Evolutionary conservation across 2,888 invertebrate species (phyloP), one percentile per base, ranked within the genome.

Genomic region (Neoscelio sp.): DNA sequence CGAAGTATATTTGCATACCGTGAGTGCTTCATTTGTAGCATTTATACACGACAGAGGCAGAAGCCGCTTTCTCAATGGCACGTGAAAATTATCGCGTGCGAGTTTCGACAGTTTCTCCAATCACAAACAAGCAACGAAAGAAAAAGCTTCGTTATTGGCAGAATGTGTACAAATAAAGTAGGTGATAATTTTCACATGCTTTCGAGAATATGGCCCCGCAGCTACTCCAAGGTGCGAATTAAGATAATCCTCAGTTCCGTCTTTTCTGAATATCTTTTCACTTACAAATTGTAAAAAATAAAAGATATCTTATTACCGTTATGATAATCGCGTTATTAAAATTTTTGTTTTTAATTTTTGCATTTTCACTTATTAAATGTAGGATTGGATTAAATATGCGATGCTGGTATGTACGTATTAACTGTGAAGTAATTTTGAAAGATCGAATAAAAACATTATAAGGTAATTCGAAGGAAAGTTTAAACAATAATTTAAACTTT

Each of bases 161-260:
- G 28, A 67, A 67, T 58, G 56, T 46, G 78, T 62, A 54, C 58
- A 73, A 78, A 78, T 71, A 65, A 73, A 67, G 60, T 62, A 67
- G 52, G 65, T 62, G 78, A 78, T 78, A 78, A 78, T 78, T 78
- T 78, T 78, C 71, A 52, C 78, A 78, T 68, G 62, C 73, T 73
- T 67, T 60, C 48, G 67, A 78, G 78, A 78, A 73, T 33, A 26
- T 23, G 67, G 44, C 30, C 26, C 38, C 60, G 46, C 46, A 42
- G 67, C 50, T 48, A 68, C 62, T 46, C 46, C 20, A 68, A 78
- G 58, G 78, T 78, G 78, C 62, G 46, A 78, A 78, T 78, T 78
- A 78, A 68, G 64, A 70, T 70, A 76, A 76, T 68, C 68, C 54
- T 35, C 52, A 56, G 64, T 70, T 76, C 75, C 64, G 54, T 56